Conservation (phyloP, 2,888 invertebrate genomes). For the Thymelicus sylvestris region DNA sequence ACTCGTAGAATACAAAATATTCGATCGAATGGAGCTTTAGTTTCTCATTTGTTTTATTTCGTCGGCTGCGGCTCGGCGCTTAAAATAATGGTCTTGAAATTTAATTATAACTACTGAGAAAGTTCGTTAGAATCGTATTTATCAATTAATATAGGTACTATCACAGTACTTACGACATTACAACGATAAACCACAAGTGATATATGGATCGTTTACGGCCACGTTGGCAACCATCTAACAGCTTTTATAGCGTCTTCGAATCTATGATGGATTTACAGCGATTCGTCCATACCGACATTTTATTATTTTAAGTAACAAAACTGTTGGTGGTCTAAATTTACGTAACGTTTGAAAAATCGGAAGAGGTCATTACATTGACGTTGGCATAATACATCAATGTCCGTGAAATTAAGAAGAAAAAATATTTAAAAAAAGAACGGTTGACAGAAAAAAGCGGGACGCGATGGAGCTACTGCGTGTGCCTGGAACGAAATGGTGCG, state of each 20-base stretch:
- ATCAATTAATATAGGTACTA: slow-evolving; percentile 3
- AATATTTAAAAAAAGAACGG: slow-evolving; percentile 41
- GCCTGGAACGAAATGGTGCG: slow-evolving; percentile 98
- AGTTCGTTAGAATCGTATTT: slow-evolving; percentile 7
- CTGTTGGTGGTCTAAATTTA: slow-evolving; percentile 44
- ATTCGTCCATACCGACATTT: slow-evolving; percentile 49
- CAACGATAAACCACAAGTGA: slow-evolving; percentile 55
- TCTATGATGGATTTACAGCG: slow-evolving; percentile 62
- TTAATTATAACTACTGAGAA: slow-evolving; percentile 8
- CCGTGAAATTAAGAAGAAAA: slow-evolving; percentile 37
- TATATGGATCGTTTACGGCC: slow-evolving; percentile 57
- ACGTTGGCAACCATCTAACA: slow-evolving; percentile 52
- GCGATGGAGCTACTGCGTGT: slow-evolving; percentile 89
- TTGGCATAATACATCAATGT: slow-evolving; percentile 45
- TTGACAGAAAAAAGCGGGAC: slow-evolving; percentile 74
- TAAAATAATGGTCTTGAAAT: slow-evolving; percentile 7
- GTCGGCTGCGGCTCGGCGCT: not conserved
- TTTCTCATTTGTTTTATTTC: not conserved
- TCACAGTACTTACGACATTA: slow-evolving; percentile 44
- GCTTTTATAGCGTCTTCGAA: slow-evolving; percentile 56
- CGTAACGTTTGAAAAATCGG: slow-evolving; percentile 33
- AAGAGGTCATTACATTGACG: slow-evolving; percentile 48
- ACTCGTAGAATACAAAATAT: too few species aligned
- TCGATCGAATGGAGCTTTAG: not conserved
- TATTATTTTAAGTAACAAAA: slow-evolving; percentile 54